Evolutionary conservation across 1,140 invertebrate genomes (phyloP).

Genomic region (Drosophila rufa): DNA sequence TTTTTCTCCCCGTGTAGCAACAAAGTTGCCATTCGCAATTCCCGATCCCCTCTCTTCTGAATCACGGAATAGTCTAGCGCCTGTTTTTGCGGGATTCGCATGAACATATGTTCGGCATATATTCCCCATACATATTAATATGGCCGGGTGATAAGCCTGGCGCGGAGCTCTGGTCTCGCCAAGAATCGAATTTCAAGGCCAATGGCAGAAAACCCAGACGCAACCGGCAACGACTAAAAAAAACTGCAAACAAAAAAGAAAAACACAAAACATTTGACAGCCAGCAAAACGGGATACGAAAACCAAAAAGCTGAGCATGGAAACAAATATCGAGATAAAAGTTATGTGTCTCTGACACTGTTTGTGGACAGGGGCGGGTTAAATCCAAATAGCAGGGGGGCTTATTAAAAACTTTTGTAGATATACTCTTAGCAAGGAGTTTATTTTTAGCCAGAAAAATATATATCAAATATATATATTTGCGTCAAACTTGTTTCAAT

Average conservation of each 20-base stretch:
- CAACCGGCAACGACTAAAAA: constrained; percentile 22
- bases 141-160: constrained; percentile 17
- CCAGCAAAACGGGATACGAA: constrained; percentile 26
- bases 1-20: constrained; percentile 35
- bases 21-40: constrained; percentile 30
- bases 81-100: constrained; percentile 14
- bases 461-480: constrained; percentile 1
- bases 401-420: neutral
- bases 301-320: constrained; percentile 37
- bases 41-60: constrained; percentile 19
- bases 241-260: constrained; percentile 3
- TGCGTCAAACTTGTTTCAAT: constrained; percentile 4
- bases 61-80: constrained; percentile 20
- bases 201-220: constrained; percentile 44
- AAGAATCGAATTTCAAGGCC: constrained; percentile 50
- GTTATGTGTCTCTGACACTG: constrained; percentile 13
- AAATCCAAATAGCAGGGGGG: neutral
- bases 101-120: constrained; percentile 15
- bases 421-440: neutral
- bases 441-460: neutral
- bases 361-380: constrained; percentile 35
- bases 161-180: constrained; percentile 2
- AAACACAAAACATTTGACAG: constrained; percentile 22
- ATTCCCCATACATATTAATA: neutral
- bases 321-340: constrained; percentile 46